These are phyloP conservation scores for Scyliorhinus canicula DNA, from an alignment of 2,797 vertebrate species.

Conservation along the genomic window DNA sequence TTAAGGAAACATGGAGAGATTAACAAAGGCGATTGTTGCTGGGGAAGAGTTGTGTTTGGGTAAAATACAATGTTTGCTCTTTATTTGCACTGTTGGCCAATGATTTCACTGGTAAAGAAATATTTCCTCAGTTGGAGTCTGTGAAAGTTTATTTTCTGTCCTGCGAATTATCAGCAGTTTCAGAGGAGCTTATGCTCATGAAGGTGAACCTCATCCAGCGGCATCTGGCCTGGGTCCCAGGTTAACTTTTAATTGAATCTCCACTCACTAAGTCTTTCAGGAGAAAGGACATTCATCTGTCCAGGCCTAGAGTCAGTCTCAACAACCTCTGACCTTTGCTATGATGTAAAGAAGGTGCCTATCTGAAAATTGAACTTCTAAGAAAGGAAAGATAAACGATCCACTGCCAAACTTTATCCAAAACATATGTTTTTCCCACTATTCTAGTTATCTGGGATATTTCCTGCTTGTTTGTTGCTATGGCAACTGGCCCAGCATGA, in stretches of 20 bases:
- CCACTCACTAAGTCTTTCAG: constrained; percentile 3
- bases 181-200: neutral
- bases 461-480: constrained; percentile 63
- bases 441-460: constrained; percentile 64
- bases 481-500: constrained; percentile 56
- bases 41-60: neutral
- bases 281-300: neutral
- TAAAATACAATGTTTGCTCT: neutral
- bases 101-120: neutral
- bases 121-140: neutral
- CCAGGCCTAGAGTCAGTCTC: constrained; percentile 14
- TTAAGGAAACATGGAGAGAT: neutral
- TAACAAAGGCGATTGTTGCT: neutral
- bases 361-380: constrained; percentile 44
- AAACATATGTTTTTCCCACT: constrained; percentile 62
- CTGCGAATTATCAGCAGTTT: neutral
- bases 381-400: constrained; percentile 40
- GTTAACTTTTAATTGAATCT: constrained; percentile 14
- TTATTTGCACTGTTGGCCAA: neutral
- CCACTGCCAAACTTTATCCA: constrained; percentile 52
- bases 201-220: neutral
- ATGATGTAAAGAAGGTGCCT: constrained; percentile 43
- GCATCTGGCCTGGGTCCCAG: constrained; percentile 23
- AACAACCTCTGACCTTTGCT: neutral
- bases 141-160: neutral